Conservation (phyloP, 2,888 invertebrate genomes). For the Mythimna ferrago region DNA sequence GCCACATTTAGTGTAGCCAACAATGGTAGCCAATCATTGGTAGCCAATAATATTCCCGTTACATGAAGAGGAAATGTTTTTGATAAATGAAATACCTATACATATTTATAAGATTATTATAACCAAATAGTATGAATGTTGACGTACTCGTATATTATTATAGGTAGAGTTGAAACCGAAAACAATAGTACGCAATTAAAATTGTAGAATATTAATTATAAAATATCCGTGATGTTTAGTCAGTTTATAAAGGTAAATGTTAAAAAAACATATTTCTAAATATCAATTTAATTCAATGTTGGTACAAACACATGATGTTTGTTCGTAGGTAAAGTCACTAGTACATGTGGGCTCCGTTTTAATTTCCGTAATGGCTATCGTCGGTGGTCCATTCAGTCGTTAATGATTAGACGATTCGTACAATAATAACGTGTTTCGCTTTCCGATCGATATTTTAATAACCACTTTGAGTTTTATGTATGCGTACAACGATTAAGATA, state of each 20-base stretch:
- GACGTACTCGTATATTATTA: slow-evolving; percentile 7
- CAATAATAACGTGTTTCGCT: slow-evolving; percentile 77
- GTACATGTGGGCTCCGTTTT: slow-evolving; percentile 69
- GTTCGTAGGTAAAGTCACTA: slow-evolving; percentile 52
- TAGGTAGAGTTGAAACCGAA: slow-evolving; percentile 21
- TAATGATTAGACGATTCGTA: slow-evolving; percentile 76
- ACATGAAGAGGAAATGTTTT: slow-evolving; percentile 37
- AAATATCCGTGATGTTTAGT: slow-evolving; percentile 20
- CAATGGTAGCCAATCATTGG: too few relatives aligned
- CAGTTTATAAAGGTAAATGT: slow-evolving; percentile 35
- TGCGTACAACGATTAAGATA: slow-evolving; percentile 64
- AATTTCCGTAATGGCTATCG: slow-evolving; percentile 77
- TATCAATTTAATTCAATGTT: slow-evolving; percentile 31
- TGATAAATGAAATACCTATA: slow-evolving; percentile 32
- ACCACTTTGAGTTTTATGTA: slow-evolving; percentile 72
- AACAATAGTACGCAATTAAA: slow-evolving; percentile 34
- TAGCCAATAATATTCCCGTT: slow-evolving; percentile 35
- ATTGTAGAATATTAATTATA: slow-evolving; percentile 12
- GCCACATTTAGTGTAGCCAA: slow-evolving; percentile 24
- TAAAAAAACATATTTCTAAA: slow-evolving; percentile 35
- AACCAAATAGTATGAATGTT: slow-evolving; percentile 10
- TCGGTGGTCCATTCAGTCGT: slow-evolving; percentile 77
- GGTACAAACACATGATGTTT: slow-evolving; percentile 16
- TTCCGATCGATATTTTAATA: slow-evolving; percentile 79
- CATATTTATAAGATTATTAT: slow-evolving; percentile 23